These are phyloP conservation scores for Plebejus anna DNA, from an alignment of 2,888 invertebrate genomes.

Conservation along the genomic window DNA sequence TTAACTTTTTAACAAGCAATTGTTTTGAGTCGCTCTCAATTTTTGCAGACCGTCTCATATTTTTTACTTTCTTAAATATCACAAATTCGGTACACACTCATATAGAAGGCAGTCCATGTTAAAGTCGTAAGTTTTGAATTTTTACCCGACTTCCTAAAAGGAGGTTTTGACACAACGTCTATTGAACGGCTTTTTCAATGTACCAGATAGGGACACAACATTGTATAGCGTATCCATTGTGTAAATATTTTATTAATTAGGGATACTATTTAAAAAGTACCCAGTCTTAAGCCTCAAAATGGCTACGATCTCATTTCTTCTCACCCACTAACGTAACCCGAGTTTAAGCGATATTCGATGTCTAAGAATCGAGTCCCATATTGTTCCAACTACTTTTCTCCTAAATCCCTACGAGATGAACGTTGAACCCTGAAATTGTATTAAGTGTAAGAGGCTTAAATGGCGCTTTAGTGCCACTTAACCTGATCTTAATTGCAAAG, in stretches of 20 bases:
- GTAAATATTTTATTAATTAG: no score
- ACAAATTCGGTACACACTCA: neutral
- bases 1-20: conserved; percentile 22
- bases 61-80: neutral
- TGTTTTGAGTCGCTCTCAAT: neutral
- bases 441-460: conserved; percentile 26
- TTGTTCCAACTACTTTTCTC: neutral
- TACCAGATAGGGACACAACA: no score
- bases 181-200: no score
- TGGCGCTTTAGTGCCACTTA: neutral
- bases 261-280: no score
- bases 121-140: no score
- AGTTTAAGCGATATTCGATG: neutral
- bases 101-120: neutral
- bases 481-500: conserved; percentile 23
- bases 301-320: no score
- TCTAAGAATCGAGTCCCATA: neutral
- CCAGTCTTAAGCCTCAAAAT: no score
- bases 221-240: no score
- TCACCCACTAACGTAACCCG: neutral
- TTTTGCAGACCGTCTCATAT: neutral
- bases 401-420: neutral
- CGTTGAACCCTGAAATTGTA: conserved; percentile 19
- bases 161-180: no score
- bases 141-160: no score